Evolutionary conservation across 2,113 vertebrate genomes (phyloP), one percentile per base, ranked within the genome.

Genomic region (Rhodinocichla rosea): DNA sequence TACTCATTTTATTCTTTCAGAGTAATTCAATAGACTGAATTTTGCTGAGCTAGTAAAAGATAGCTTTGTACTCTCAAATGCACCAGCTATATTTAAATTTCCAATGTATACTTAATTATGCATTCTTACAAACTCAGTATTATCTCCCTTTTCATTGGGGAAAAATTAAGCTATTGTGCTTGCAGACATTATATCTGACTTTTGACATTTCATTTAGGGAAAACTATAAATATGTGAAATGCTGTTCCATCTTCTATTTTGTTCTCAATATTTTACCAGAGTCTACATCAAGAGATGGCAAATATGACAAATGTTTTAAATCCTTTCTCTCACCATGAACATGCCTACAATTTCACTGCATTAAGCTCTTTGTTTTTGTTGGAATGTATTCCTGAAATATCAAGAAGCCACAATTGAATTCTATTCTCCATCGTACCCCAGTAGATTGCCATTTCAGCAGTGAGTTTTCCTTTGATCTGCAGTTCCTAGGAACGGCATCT

Each of bases 311-410:
- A 93, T 78, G 63, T 33, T 49, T 90, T 78, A 91, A 83, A 74
- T 28, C 19, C 35, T 87, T 90, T 87, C 59, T 44, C 52, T 65
- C 60, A 75, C 44, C 27, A 87, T 50, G 35, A 60, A 68, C 63
- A 60, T 87, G 69, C 65, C 30, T 80, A 59, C 39, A 69, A 32
- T 62, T 94, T 69, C 26, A 73, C 8, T 89, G 16, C 92, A 89
- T 89, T 68, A 83, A 93, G 32, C 37, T 56, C 67, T 92, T 90
- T 93, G 47, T 80, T 96, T 95, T 64, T 83, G 49, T 89, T 87
- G 70, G 59, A 92, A 87, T 52, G 28, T 90, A 40, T 62, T 83
- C n/a, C 47, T 89, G 64, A 91, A 90, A 67, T 71, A 87, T 21
- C 60, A 81, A 59, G 69, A 94, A 87, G 55, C 62, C 40, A 65